Percentiles rank a stretch among this genome's conserved stretches.
phyloP scores from a whole-genome alignment of 2,113 vertebrate species.

The Oryzias woworae region DNA sequence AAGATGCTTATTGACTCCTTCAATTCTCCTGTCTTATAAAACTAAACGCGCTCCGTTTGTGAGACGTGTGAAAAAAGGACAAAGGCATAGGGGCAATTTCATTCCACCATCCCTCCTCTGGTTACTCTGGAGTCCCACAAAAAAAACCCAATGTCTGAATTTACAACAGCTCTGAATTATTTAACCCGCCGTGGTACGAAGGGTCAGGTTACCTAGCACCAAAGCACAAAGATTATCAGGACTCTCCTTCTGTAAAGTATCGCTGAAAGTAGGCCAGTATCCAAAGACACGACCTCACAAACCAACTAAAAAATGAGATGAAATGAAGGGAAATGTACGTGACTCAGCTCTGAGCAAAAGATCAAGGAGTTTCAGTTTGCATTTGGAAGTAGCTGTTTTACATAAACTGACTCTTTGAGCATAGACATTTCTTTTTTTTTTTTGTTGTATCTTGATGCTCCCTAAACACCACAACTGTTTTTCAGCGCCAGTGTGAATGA shows the following conservation, averaged over 20 bases:
- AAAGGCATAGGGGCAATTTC: slow-evolving; percentile 17
- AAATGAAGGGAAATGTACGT: slow-evolving; percentile 2
- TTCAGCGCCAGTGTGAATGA: no score
- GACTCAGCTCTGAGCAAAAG: no score
- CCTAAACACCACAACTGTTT: no score
- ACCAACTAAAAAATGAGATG: slow-evolving; percentile 3
- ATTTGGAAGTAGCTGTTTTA: no score
- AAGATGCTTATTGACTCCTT: no score
- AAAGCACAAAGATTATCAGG: slow-evolving; percentile 21
- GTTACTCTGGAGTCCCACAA: slow-evolving; percentile 49
- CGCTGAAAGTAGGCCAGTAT: slow-evolving; percentile 3
- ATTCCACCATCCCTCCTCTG: slow-evolving; percentile 40
- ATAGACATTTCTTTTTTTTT: no score
- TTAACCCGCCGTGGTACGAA: slow-evolving; percentile 45
- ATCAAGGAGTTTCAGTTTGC: no score
- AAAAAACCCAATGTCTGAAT: slow-evolving; percentile 43
- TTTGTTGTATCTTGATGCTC: no score
- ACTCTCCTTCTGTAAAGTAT: slow-evolving; percentile 28
- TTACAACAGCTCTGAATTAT: slow-evolving; percentile 70
- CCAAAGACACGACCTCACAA: slow-evolving; percentile 5
- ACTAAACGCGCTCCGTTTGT: no score
- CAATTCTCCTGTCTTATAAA: no score
- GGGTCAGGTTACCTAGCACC: slow-evolving; percentile 56
- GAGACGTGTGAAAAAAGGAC: no score
- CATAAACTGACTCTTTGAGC: no score